These are phyloP conservation scores for Brachypterus glaber DNA, from an alignment of 2,888 invertebrate species.

Conservation along the genomic window DNA sequence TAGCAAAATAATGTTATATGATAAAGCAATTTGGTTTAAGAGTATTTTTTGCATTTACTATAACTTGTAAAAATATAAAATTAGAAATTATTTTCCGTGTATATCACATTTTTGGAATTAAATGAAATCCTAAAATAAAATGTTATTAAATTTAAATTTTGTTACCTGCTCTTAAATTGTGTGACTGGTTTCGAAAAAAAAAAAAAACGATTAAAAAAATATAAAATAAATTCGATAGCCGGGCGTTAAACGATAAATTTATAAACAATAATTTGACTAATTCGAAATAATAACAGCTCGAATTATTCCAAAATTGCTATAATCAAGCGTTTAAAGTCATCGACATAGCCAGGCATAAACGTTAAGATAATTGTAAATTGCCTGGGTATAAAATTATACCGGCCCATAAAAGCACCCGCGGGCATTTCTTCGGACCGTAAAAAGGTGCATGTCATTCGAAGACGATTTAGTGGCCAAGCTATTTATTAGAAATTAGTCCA, in stretches of 20 bases:
- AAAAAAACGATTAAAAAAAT: too few relatives aligned
- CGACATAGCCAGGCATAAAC: slow-evolving; percentile 37
- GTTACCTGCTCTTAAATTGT: too few relatives aligned
- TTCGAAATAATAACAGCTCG: slow-evolving; percentile 39
- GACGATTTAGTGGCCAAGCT: slow-evolving; percentile 40
- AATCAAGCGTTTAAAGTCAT: slow-evolving; percentile 39
- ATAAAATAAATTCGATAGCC: slow-evolving; percentile 19
- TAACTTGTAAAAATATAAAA: too few relatives aligned
- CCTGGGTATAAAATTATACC: slow-evolving; percentile 37
- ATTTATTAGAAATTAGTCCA: slow-evolving; percentile 52
- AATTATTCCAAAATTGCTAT: slow-evolving; percentile 41
- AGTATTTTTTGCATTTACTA: too few relatives aligned
- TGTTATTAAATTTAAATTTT: too few relatives aligned
- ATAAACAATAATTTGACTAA: slow-evolving; percentile 38
- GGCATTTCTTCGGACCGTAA: slow-evolving; percentile 19
- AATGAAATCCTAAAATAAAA: too few relatives aligned
- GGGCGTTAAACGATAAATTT: slow-evolving; percentile 38
- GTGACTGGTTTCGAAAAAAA: too few relatives aligned
- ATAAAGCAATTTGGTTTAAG: too few relatives aligned
- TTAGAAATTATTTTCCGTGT: too few relatives aligned
- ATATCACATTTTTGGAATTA: too few relatives aligned
- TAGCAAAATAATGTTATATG: too few relatives aligned
- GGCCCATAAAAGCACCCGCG: slow-evolving; percentile 21
- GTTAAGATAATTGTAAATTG: slow-evolving; percentile 42
- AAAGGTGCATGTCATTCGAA: slow-evolving; percentile 38